Evolutionary conservation across 1,140 invertebrate genomes (phyloP).

Genomic region (Nephila pilipes): DNA sequence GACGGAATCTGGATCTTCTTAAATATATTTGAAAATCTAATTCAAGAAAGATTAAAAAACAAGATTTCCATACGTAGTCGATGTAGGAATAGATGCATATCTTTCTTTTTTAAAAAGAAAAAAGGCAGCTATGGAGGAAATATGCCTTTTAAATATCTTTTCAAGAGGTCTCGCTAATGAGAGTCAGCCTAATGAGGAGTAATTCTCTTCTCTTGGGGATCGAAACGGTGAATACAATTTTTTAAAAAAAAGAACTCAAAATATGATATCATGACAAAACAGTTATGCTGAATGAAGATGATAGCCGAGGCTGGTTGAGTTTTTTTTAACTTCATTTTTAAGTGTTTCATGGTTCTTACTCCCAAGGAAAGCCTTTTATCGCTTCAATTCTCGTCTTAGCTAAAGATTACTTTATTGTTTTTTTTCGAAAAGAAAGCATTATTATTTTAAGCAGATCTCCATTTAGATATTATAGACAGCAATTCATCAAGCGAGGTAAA

Average conservation of each 20-base stretch:
- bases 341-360: neutral
- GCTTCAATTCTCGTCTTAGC: neutral
- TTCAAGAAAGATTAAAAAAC: slow-evolving; percentile 24
- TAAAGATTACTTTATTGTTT: neutral
- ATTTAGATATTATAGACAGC: neutral
- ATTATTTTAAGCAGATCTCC: neutral
- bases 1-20: neutral
- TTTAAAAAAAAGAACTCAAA: neutral
- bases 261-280: slow-evolving; percentile 53
- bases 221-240: neutral
- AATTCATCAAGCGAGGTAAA: neutral
- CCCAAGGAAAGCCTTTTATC: neutral
- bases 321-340: slow-evolving; percentile 3
- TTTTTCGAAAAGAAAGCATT: neutral
- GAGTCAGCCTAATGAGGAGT: slow-evolving; percentile 50
- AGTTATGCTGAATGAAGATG: slow-evolving; percentile 15
- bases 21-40: slow-evolving; percentile 55
- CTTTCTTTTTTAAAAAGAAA: slow-evolving; percentile 12
- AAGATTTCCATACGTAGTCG: slow-evolving; percentile 22
- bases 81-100: slow-evolving; percentile 37
- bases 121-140: slow-evolving; percentile 49
- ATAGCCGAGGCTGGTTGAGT: neutral
- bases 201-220: slow-evolving; percentile 26
- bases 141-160: slow-evolving; percentile 68
- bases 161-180: slow-evolving; percentile 60